Base-by-base conservation (phyloP, 1,140 invertebrate species). In the Zaprionus inermis region DNA sequence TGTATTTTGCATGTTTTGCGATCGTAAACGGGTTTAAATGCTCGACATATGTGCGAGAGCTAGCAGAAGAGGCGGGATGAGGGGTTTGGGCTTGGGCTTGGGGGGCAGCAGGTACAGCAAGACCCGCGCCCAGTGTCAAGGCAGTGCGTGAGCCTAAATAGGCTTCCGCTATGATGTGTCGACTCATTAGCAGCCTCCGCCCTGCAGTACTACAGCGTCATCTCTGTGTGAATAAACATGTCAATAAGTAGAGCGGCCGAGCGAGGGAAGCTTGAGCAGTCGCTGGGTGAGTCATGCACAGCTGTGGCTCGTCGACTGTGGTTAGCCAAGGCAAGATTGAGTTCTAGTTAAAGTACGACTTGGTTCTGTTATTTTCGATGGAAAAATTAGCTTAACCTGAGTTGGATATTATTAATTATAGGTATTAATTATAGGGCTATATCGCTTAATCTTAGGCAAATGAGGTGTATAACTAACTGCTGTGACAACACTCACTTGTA, bases 11-110 rank as follows among this genome's bases (percentile, higher is more conserved):
- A 28, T 54, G 54, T 55, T 58, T 44, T 56, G 41, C 67, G 71
- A 79, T 83, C 80, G 60, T 75, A 89, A 88, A 88, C 84, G 60
- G 55, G 79, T 89, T 77, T 70, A 59, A 70, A 76, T 76, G 73
- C 70, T 83, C 61, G 65, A 65, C 70, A 81, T 61, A 41, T 56
- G 73, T 41, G 51, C n/a, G 46, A 12, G 18, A 4, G 55, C 16
- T 2, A 28, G 30, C 18, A 3, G 14, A 0, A 11, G 46, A 49
- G 7, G 9, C 9, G 38, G 34, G 30, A 46, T 34, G 36, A 51
- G 24, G 22, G 10, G 36, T 6, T n/a, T n/a, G 1, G 34, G 22
- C 22, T 32, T 5, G 30, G 30, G 30, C 1, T 3, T 3, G 30
- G 30, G 30, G 24, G 24, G 24, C 24, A 52, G 46, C 28, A 60